Conservation (phyloP, 1,140 invertebrate species). For the Stegodyphus dumicola region DNA sequence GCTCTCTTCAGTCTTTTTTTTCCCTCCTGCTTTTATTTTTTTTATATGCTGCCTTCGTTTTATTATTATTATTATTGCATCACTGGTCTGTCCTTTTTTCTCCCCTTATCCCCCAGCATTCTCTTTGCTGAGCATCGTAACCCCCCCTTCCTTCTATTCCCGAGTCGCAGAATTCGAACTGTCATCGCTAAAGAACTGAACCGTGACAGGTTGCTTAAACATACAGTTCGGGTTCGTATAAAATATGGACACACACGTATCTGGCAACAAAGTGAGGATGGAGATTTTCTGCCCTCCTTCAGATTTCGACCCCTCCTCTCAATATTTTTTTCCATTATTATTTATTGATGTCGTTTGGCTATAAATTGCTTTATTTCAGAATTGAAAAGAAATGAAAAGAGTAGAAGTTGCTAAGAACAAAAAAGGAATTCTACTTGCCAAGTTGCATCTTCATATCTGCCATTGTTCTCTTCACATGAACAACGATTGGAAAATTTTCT, state of each 20-base stretch:
- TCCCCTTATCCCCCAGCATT: conserved; percentile 30
- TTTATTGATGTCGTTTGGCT: conserved; percentile 51
- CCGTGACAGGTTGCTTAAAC: conserved; percentile 54
- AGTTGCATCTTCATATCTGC: not conserved
- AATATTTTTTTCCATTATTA: conserved; percentile 22
- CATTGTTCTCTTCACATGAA: too few species aligned
- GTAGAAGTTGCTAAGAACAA: not conserved
- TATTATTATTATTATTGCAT: conserved; percentile 51
- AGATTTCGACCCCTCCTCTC: too few species aligned
- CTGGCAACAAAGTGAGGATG: not conserved
- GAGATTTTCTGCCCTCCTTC: not conserved
- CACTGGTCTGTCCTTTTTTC: conserved; percentile 29
- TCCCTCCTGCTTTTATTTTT: not conserved
- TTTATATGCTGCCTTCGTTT: too few species aligned
- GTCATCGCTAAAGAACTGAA: conserved; percentile 42
- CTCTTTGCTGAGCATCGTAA: not conserved
- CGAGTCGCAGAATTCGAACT: conserved; percentile 28
- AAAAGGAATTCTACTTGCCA: not conserved
- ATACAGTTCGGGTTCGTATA: conserved; percentile 21
- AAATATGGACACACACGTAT: conserved; percentile 40
- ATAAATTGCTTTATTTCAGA: conserved; percentile 42
- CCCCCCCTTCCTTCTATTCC: not conserved
- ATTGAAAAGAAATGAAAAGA: not conserved
- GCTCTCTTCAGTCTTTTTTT: conserved; percentile 18
- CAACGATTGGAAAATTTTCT: too few species aligned